A percentile compares a stretch with the other conserved stretches of the same genome.
Evolutionary conservation across 30 jellyfish, hydroid and myxozoan species (phyloP).

Genomic region (Aurelia aurita): DNA sequence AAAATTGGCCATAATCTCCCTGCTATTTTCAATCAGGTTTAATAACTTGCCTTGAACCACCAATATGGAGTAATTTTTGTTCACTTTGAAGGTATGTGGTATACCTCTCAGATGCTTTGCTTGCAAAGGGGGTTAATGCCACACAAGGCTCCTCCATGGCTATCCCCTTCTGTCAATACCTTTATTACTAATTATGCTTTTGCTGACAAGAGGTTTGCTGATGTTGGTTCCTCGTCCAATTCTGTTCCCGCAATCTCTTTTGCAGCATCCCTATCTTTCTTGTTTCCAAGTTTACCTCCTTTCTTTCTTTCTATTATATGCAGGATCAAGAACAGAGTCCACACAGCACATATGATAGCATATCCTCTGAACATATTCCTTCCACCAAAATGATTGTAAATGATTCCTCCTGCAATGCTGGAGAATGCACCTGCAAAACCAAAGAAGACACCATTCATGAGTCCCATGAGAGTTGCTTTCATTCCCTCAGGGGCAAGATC

Average conservation of each 20-base stretch:
- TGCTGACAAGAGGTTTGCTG: constrained; percentile 36
- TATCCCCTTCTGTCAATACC: too few relatives aligned
- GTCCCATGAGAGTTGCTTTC: constrained; percentile 67
- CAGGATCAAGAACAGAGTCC: constrained; percentile 56
- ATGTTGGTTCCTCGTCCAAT: constrained; percentile 35
- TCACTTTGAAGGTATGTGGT: too few relatives aligned
- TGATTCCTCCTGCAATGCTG: constrained; percentile 66
- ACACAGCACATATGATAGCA: constrained; percentile 47
- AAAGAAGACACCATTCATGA: constrained; percentile 62
- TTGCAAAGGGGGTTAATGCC: too few relatives aligned
- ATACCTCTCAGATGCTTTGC: too few relatives aligned
- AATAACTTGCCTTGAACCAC: too few relatives aligned
- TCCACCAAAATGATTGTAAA: constrained; percentile 73
- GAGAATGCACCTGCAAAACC: constrained; percentile 73
- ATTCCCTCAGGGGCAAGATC: constrained; percentile 50
- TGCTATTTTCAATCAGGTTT: too few relatives aligned
- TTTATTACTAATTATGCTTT: neutral
- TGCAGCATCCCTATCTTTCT: constrained; percentile 19
- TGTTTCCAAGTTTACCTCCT: constrained; percentile 39
- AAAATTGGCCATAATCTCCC: too few relatives aligned
- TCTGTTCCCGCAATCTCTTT: neutral
- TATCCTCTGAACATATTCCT: constrained; percentile 55
- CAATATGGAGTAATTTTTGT: too few relatives aligned
- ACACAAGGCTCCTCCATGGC: too few relatives aligned
- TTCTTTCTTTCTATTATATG: constrained; percentile 37